phyloP scores from a whole-genome alignment of 2,113 vertebrate genomes.

The Protomyctophum bolini region DNA sequence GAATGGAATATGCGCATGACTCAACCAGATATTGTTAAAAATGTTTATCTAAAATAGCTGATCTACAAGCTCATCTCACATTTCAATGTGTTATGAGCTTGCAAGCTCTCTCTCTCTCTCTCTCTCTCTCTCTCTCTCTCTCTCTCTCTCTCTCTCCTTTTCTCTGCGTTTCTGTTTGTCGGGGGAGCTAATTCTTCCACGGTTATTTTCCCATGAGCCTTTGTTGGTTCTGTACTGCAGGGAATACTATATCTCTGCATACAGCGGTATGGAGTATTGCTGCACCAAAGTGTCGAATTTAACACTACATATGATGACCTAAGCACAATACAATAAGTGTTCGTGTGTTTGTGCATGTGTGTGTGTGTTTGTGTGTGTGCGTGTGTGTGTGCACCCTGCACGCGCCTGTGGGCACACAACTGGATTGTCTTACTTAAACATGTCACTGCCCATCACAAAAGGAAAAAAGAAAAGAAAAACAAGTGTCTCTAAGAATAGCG shows the following conservation, averaged over 20 bases:
- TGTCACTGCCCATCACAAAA: conserved; percentile 25
- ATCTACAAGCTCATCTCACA: not conserved
- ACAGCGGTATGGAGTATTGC: conserved; percentile 50
- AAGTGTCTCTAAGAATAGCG: conserved; percentile 23
- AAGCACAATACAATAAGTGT: conserved; percentile 36
- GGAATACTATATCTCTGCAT: conserved; percentile 69
- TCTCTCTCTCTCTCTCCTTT: conserved; percentile 16
- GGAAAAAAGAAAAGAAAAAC: not conserved
- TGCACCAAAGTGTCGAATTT: conserved; percentile 53
- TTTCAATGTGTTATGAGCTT: too few species aligned
- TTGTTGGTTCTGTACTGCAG: conserved; percentile 41
- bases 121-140: conserved; percentile 14
- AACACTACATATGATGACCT: conserved; percentile 60
- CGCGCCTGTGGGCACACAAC: too few species aligned
- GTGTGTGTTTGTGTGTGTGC: not conserved
- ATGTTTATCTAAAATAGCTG: too few species aligned
- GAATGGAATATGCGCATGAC: too few species aligned
- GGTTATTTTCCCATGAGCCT: conserved; percentile 69
- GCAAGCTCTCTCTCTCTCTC: not conserved
- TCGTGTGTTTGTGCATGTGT: conserved; percentile 9
- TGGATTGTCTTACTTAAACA: conserved; percentile 19
- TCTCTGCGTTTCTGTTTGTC: conserved; percentile 34
- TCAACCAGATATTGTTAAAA: too few species aligned
- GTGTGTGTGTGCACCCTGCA: not conserved
- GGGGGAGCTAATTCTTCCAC: conserved; percentile 52